Percentiles rank a stretch among this genome's conserved stretches.
phyloP scores from a whole-genome alignment of 2,888 invertebrate species.

The Tromatobia lineatoria region DNA sequence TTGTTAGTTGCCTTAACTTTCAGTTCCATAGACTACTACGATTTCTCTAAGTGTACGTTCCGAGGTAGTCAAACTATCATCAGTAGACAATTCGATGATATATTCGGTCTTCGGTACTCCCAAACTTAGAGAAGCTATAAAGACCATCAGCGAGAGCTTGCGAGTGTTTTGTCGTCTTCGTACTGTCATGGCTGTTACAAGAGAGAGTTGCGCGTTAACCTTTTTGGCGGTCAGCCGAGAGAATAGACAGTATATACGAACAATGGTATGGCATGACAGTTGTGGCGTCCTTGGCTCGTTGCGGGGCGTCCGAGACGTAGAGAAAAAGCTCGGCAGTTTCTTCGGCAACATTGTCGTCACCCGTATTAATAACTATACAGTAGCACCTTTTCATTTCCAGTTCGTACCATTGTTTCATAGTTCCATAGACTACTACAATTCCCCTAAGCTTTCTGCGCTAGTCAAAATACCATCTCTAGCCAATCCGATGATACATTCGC shows the following conservation, averaged over 20 bases:
- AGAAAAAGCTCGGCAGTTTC: no score
- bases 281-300: conserved; percentile 9
- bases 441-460: background rate
- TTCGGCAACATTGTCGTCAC: no score
- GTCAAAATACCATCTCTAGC: background rate
- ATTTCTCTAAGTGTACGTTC: background rate
- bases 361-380: no score
- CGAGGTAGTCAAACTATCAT: background rate
- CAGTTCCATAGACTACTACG: background rate
- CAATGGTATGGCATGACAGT: conserved; percentile 23
- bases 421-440: no score
- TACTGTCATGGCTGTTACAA: conserved; percentile 57
- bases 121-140: conserved; percentile 53
- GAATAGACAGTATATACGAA: conserved; percentile 27
- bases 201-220: conserved; percentile 44
- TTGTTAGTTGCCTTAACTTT: no score
- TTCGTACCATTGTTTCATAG: no score
- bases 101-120: conserved; percentile 27
- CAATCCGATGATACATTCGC: conserved; percentile 28
- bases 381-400: no score
- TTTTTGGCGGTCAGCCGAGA: conserved; percentile 66
- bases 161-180: conserved; percentile 63
- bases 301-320: conserved; percentile 36
- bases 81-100: conserved; percentile 14
- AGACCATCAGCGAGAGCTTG: conserved; percentile 9